Percentiles rank a stretch among this genome's conserved stretches.
These are phyloP conservation scores for Eupithecia insigniata DNA, from an alignment of 2,888 invertebrate species.

Conservation along the genomic window DNA sequence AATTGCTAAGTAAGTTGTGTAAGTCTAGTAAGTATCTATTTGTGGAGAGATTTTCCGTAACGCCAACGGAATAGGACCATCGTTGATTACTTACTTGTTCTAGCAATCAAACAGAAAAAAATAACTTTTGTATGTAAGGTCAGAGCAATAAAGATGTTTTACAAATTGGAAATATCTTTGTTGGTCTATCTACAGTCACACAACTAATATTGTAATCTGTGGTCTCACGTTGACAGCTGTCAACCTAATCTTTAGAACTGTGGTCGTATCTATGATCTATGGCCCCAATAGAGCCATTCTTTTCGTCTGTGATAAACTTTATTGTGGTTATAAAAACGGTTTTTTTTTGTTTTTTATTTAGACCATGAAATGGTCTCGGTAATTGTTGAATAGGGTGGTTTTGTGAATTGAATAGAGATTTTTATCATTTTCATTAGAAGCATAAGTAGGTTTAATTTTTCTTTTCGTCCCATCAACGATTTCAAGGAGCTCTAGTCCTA, in stretches of 20 bases:
- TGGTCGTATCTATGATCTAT: constrained; percentile 38
- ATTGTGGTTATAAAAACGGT: constrained; percentile 13
- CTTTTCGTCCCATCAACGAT: not conserved
- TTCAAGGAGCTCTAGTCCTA: not conserved
- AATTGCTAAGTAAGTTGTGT: too few species aligned
- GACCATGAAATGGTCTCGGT: not conserved
- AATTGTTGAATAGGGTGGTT: constrained; percentile 10
- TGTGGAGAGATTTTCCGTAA: too few species aligned
- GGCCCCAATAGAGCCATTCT: constrained; percentile 22
- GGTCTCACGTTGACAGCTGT: constrained; percentile 38
- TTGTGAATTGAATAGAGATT: not conserved
- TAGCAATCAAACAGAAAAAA: too few species aligned
- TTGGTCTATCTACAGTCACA: not conserved
- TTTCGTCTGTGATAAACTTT: constrained; percentile 31
- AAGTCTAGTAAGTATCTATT: too few species aligned
- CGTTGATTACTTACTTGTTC: too few species aligned
- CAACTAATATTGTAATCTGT: not conserved
- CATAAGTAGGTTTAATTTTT: not conserved
- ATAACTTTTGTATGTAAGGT: not conserved
- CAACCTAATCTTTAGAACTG: constrained; percentile 28
- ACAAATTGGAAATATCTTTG: not conserved
- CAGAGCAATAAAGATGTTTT: not conserved
- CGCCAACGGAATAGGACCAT: too few species aligned
- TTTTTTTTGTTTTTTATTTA: constrained; percentile 3
- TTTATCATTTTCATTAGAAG: constrained; percentile 11